These are phyloP conservation scores for Siniperca obscura DNA, from an alignment of 2,797 vertebrate species.

Conservation along the genomic window DNA sequence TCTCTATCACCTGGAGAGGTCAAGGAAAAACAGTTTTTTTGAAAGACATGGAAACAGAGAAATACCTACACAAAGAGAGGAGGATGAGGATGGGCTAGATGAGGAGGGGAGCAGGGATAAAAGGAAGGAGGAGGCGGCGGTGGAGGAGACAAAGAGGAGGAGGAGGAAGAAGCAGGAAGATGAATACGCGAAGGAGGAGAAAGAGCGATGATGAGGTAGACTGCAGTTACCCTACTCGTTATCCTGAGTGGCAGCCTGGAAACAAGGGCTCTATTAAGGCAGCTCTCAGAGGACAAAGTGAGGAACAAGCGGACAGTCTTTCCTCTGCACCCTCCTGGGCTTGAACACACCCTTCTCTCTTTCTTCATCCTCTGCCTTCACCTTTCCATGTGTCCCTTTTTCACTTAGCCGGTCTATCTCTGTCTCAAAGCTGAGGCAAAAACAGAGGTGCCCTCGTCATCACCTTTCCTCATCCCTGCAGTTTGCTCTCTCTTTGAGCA, in stretches of 20 bases:
- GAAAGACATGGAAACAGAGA: slow-evolving; percentile 39
- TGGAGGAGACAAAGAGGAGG: slow-evolving; percentile 13
- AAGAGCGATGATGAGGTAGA: slow-evolving; percentile 36
- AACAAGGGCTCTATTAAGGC: slow-evolving; percentile 78
- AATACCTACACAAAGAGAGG: slow-evolving; percentile 31
- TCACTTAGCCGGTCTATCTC: slow-evolving; percentile 18
- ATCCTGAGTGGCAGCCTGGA: slow-evolving; percentile 80
- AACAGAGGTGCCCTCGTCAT: slow-evolving; percentile 39
- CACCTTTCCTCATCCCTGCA: slow-evolving; percentile 46
- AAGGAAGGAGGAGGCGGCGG: neutral
- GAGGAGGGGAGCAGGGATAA: slow-evolving; percentile 26
- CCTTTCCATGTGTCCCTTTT: slow-evolving; percentile 34
- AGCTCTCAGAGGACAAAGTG: slow-evolving; percentile 66
- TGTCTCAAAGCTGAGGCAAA: slow-evolving; percentile 44
- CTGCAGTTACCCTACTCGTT: slow-evolving; percentile 75
- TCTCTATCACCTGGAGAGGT: slow-evolving; percentile 47
- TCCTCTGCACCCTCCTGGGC: slow-evolving; percentile 56
- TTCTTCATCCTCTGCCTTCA: slow-evolving; percentile 41
- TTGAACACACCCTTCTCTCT: slow-evolving; percentile 41
- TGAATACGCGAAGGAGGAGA: slow-evolving; percentile 26
- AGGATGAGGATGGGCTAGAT: slow-evolving; percentile 25
- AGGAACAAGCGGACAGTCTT: slow-evolving; percentile 39
- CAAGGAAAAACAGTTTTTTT: slow-evolving; percentile 50
- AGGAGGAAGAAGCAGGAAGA: slow-evolving; percentile 14
- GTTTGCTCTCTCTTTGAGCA: slow-evolving; percentile 50